Base-by-base conservation (phyloP, 2,797 vertebrate species). In the Darevskia nairensis region DNA sequence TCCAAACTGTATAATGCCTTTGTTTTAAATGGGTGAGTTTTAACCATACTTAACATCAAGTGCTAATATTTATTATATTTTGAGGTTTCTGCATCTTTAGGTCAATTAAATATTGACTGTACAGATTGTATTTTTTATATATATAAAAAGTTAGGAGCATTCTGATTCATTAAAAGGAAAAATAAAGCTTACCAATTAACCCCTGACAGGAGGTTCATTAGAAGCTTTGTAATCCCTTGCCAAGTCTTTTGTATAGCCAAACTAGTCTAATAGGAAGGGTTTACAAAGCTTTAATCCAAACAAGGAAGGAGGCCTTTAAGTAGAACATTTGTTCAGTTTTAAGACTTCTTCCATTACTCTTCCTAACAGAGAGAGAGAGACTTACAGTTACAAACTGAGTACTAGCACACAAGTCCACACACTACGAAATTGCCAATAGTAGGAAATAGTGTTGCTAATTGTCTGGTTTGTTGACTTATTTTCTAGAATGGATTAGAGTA, bases 121-220 rank as follows among this genome's bases (percentile, higher is more conserved):
- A 91, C 84, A 91, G 90, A 91, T 94, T 94, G 94, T 94, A 93
- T 91, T 91, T 94, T 88, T 88, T 95, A 50, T 93, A 94, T 64
- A 78, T 29, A 69, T 32, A 50, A 84, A 41, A 84, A 59, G 91
- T 96, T 96, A 96, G 94, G 92, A 80, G 90, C 92, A 92, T 94
- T 96, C 97, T 96, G 95, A 96, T 95, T 96, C 92, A 96, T 96
- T 94, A 94, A 96, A 96, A 95, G 92, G 93, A 64, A 96, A 96
- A 96, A 94, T 94, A 96, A 97, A 97, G 94, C 94, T 95, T 95
- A 96, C 95, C 96, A 95, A 96, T 97, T 97, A 97, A 97, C 96
- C 96, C 96, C 95, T 96, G 96, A 97, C 95, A 96, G 96, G 96
- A 97, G 96, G 94, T 97, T 94, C 94, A 94, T 96, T 96, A 96